phyloP scores from a whole-genome alignment of 2,113 vertebrate species.

The Hippocampus mohnikei region DNA sequence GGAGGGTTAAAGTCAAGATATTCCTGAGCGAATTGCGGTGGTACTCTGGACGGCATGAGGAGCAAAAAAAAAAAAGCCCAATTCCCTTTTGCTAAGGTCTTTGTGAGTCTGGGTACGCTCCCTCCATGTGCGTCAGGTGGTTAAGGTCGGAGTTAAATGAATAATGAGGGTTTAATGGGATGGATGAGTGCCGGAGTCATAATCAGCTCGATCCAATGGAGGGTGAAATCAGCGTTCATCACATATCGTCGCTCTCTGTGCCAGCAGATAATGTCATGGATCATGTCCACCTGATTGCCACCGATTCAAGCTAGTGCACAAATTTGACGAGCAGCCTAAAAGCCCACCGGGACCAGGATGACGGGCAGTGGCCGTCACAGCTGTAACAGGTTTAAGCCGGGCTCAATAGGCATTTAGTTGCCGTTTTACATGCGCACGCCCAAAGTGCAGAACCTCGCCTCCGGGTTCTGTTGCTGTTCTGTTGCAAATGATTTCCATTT shows the following conservation, averaged over 20 bases:
- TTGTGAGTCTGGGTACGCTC: constrained; percentile 9
- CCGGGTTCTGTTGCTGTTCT: not conserved
- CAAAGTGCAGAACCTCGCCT: not conserved
- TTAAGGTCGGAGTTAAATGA: constrained; percentile 61
- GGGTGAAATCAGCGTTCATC: constrained; percentile 69
- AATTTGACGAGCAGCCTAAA: constrained; percentile 52
- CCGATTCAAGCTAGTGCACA: constrained; percentile 51
- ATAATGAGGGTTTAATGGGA: constrained; percentile 65
- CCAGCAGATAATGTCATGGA: constrained; percentile 56
- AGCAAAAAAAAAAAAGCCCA: constrained; percentile 7
- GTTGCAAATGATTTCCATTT: not conserved
- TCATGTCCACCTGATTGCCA: constrained; percentile 50
- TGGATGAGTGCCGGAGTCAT: constrained; percentile 51
- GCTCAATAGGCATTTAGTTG: not conserved
- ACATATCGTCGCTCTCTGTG: constrained; percentile 50
- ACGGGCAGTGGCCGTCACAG: constrained; percentile 47
- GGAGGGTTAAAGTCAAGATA: constrained; percentile 23
- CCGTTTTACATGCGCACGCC: not conserved
- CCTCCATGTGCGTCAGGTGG: constrained; percentile 39
- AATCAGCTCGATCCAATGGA: constrained; percentile 54
- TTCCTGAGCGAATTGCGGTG: constrained; percentile 14
- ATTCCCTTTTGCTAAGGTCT: constrained; percentile 13
- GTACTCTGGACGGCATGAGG: constrained; percentile 42
- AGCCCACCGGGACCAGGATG: constrained; percentile 27
- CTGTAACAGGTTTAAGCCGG: constrained; percentile 10